Base-by-base conservation (phyloP, 1,140 invertebrate genomes). In the Drosophila bifasciata region DNA sequence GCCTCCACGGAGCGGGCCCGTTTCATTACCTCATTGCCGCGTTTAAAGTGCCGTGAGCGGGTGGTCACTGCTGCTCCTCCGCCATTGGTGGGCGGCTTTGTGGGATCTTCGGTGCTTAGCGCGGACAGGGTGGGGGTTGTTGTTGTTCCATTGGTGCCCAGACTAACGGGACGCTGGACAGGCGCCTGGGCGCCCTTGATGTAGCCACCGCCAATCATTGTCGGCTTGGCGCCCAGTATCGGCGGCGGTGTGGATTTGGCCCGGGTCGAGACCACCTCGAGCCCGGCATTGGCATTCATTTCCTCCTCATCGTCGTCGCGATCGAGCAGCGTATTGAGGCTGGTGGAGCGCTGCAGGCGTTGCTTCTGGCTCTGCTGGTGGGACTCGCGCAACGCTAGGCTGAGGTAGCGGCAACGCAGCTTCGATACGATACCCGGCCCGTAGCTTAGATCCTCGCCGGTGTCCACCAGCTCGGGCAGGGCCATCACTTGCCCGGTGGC, bases 381-480 rank as follows among this genome's bases (percentile, higher is more conserved):
- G 57, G 93, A 93, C 72, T 96, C 95, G 17, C 96, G 93, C 50
- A 96, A 91, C 1, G 96, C 96, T 39, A 97, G 92, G 83, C 95
- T 96, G 58, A 97, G 93, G 90, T 97, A 97, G 77, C 96, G 95
- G 83, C 95, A 96, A 84, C 96, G 95, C 44, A 98, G 92, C 80
- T 95, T 96, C 75, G 96, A 96, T 4, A 98, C 97, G 79, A 98
- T 98, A 6, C 97, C 97, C 8, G 97, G 97, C 0, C 97, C 97
- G 92, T 98, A 98, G 74, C 96, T 95, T 16, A 97, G 91, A 81
- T 97, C 97, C 92, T 97, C 96, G 52, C 63, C 43, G 36, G 63
- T 23, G 63, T 69, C 36, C 40, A 52, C 49, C 79, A 45, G 36
- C 15, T 55, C 61, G 21, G 52, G 52, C 1, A 51, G 49, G 28